phyloP scores from a whole-genome alignment of 2,888 invertebrate species.

The Tortrix viridana region DNA sequence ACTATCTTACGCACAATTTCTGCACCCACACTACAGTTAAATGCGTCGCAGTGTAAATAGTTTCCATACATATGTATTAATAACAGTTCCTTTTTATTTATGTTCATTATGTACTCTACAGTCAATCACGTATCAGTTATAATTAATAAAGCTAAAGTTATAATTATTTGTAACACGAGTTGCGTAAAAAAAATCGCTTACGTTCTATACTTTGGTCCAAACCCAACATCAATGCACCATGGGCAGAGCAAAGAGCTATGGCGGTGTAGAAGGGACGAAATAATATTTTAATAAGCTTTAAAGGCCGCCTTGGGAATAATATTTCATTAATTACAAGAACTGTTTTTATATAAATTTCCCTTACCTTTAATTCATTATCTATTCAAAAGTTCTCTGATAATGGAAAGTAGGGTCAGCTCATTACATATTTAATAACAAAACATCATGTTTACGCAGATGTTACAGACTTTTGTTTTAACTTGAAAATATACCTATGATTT shows the following conservation, averaged over 20 bases:
- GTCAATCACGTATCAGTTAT: too few relatives aligned
- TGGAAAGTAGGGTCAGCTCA: background rate
- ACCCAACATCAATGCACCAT: slow-evolving; percentile 49
- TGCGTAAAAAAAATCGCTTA: slow-evolving; percentile 11
- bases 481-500: background rate
- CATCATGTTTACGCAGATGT: background rate
- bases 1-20: too few relatives aligned
- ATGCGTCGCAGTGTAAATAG: too few relatives aligned
- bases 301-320: slow-evolving; percentile 32
- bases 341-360: slow-evolving; percentile 19
- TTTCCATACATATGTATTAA: too few relatives aligned
- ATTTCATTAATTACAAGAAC: slow-evolving; percentile 36
- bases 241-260: slow-evolving; percentile 52
- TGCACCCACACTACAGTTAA: too few relatives aligned
- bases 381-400: background rate
- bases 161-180: too few relatives aligned
- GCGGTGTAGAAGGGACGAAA: slow-evolving; percentile 57
- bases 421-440: background rate
- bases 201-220: slow-evolving; percentile 43
- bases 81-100: too few relatives aligned
- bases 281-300: slow-evolving; percentile 59
- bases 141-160: too few relatives aligned
- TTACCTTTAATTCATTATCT: slow-evolving; percentile 12
- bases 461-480: background rate
- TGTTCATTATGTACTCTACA: too few relatives aligned